Conservation (phyloP, 2,113 vertebrate species). For the Odobenus rosmarus region DNA sequence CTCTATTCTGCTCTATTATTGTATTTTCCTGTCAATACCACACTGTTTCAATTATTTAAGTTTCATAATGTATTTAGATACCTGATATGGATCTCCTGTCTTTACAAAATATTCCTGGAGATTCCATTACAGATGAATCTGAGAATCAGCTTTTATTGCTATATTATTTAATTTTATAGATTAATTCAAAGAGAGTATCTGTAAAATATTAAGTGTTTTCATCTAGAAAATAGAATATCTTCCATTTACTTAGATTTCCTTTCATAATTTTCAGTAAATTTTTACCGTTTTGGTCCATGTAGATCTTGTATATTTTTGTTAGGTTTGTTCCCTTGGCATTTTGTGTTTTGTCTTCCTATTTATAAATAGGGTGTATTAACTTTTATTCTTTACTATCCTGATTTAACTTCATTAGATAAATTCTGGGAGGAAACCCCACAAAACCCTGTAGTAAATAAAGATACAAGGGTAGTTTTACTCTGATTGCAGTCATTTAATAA, state of each 20-base stretch:
- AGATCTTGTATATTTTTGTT: constrained; percentile 28
- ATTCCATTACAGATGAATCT: constrained; percentile 38
- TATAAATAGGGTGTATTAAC: neutral
- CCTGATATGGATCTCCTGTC: neutral
- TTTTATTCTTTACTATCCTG: constrained; percentile 30
- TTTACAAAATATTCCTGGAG: constrained; percentile 31
- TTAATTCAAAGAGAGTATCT: neutral
- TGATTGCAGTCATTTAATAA: constrained; percentile 28
- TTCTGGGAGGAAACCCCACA: neutral
- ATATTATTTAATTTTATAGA: constrained; percentile 45
- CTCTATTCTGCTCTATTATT: neutral
- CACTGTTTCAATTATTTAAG: constrained; percentile 58
- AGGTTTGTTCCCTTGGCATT: neutral
- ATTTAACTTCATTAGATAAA: constrained; percentile 36
- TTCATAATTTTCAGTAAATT: constrained; percentile 29
- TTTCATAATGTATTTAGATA: constrained; percentile 43
- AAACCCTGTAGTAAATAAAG: neutral
- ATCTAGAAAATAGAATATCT: neutral
- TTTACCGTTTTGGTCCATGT: neutral
- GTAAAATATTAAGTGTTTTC: neutral
- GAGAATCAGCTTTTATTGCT: neutral
- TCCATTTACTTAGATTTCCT: constrained; percentile 26
- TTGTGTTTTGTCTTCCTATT: neutral
- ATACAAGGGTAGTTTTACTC: neutral
- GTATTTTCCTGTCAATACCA: constrained; percentile 26